Evolutionary conservation across 1,140 invertebrate species (phyloP), one percentile per base, ranked within the genome.

Genomic region (Neomicropteryx cornuta): DNA sequence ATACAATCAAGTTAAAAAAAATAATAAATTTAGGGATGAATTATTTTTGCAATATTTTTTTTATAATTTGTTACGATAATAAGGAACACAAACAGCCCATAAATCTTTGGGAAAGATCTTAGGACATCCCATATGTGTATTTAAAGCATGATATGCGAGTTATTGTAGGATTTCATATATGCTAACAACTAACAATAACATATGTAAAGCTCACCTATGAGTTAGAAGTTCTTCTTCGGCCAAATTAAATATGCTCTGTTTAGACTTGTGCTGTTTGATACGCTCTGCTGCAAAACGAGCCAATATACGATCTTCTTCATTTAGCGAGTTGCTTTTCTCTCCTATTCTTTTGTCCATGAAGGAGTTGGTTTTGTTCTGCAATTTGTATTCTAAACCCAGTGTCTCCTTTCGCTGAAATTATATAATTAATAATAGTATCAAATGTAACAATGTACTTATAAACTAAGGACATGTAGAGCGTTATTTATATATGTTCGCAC

Each of bases 321-420:
- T 72, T 53, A 90, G 70, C 3, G 60, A 58, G 17, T 53, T 56
- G 56, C 84, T 81, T 44, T 77, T 77, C 59, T 94, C 88, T 11
- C 88, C 88, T 50, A 96, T 88, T 52, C 93, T 73, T 46, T 77
- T 77, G 52, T 96, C 92, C 24, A 83, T 60, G 46, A 95, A 89
- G 23, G 80, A 70, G 57, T 93, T 96, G 0, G 76, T 73, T 56
- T 95, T 93, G 42, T 85, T 73, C 55, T 83, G 78, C 1, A 82
- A 52, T 45, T 81, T 80, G 56, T 83, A 90, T 57, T 96, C 91
- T 40, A 81, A 74, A 1, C 94, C 75, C 2, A 97, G 50, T 0
- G 91, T 96, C 39, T 81, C 72, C 50, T 88, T 87, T 39, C 92
- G 71, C 71, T 78, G 43, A 35, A 58, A 53, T 22, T 41, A 24